phyloP scores from a whole-genome alignment of 2,888 invertebrate species.

The Copidosoma aretas region DNA sequence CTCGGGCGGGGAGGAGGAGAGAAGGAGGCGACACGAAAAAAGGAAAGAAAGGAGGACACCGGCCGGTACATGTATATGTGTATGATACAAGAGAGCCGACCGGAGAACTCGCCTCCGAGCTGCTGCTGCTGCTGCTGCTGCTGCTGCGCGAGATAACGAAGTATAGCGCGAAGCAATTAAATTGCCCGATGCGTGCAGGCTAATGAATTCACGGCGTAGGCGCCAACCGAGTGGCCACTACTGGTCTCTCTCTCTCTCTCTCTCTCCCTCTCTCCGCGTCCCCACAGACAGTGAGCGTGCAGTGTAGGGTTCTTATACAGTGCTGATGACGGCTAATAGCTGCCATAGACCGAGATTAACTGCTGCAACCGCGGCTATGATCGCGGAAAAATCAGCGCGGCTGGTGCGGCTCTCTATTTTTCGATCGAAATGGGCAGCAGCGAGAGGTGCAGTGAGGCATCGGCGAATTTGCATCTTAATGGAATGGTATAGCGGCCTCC shows the following conservation, averaged over 20 bases:
- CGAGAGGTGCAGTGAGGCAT: slow-evolving; percentile 50
- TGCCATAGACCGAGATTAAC: no score
- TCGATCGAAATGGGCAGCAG: not conserved
- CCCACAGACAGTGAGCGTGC: no score
- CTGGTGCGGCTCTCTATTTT: slow-evolving; percentile 39
- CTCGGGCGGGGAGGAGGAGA: not conserved
- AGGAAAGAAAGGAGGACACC: not conserved
- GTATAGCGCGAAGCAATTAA: slow-evolving; percentile 56
- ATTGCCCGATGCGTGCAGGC: slow-evolving; percentile 51
- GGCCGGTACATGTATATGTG: no score
- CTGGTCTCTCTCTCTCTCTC: no score
- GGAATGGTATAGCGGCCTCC: slow-evolving; percentile 51
- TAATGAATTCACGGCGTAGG: slow-evolving; percentile 58
- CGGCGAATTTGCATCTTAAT: slow-evolving; percentile 62
- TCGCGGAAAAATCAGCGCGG: not conserved
- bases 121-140: no score
- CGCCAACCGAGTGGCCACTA: slow-evolving; percentile 43
- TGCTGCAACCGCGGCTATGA: no score
- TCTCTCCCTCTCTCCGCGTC: no score
- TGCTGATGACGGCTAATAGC: no score
- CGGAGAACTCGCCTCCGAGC: not conserved
- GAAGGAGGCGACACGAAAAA: not conserved
- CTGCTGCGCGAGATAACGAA: slow-evolving; percentile 43
- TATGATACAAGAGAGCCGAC: no score
- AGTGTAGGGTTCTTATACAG: no score